Base-by-base conservation (phyloP, 2,797 vertebrate genomes). In the Sebastes flavidus region DNA sequence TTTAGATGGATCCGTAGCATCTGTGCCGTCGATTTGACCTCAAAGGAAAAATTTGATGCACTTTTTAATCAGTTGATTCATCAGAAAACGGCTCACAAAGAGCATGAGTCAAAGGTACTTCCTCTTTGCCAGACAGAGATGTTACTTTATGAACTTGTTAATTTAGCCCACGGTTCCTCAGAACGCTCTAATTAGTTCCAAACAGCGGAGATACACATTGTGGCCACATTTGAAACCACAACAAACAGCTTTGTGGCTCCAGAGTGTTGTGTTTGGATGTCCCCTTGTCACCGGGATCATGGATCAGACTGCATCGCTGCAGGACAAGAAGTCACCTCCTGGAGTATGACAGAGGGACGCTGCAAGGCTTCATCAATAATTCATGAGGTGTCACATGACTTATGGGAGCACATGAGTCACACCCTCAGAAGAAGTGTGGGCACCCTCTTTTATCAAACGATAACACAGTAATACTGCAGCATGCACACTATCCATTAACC, bases 401-500 rank as follows among this genome's bases (percentile, higher is more conserved):
- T 94, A 80, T 88, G 83, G 89, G 83, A 93, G 65, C 29, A 30
- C 42, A 75, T 94, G 92, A 93, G 88, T 94, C 92, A 94, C 75
- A 74, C 20, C 67, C 58, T 83, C 63, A 81, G 65, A 79, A 65
- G 69, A 78, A 30, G 32, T 67, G 63, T 38, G 65, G 38, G 30
- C 9, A 42, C 56, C 1, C 9, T 65, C 24, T 29, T 75, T 25
- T 8, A 58, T 80, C 22, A 38, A 83, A 75, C 16, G 54, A 38
- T 22, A 18, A 36, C 30, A 60, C 20, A 72, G 1, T 16, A 32
- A 62, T 7, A 54, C 52, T 60, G n/a, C 56, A 52, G n/a, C 56
- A 52, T 38, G 25, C 4, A 24, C 5, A 36, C 3, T 11, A n/a
- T 66, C 27, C 49, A 85, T 42, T 70, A 34, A 60, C 13, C 18